Percentiles rank a stretch among this genome's conserved stretches.
Evolutionary conservation across 2,797 vertebrate species (phyloP).

Genomic region (Otus scops): DNA sequence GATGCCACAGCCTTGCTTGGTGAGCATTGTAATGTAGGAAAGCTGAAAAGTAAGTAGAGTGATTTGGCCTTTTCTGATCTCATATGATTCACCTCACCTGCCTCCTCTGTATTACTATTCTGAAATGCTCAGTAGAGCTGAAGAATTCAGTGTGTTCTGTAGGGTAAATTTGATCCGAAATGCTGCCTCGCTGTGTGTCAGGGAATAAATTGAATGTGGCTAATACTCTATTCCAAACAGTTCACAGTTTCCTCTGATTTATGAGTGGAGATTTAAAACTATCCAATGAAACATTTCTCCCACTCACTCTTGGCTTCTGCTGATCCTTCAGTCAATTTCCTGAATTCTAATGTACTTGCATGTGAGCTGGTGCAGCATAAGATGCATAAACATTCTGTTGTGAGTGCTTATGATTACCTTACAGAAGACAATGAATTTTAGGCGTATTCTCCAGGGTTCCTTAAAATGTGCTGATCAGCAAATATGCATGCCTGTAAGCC

Average conservation of each 20-base stretch:
- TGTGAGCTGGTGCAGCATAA: not conserved
- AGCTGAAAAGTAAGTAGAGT: not conserved
- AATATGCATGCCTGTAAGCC: not conserved
- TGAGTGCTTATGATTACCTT: not conserved
- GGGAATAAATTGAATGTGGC: not conserved
- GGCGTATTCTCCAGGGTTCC: not conserved
- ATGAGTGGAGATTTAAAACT: not conserved
- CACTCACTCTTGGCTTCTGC: not conserved
- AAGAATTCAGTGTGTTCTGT: not conserved
- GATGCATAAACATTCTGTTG: not conserved
- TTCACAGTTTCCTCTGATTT: not conserved
- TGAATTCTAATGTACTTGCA: not conserved
- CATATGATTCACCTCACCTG: not conserved
- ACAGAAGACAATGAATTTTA: not conserved
- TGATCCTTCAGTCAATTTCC: not conserved
- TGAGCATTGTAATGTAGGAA: not conserved
- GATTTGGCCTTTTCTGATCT: not conserved
- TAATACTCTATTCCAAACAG: not conserved
- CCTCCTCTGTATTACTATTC: not conserved
- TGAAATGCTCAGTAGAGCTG: not conserved
- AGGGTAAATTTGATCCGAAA: not conserved
- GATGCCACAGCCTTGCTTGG: not conserved
- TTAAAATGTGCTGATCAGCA: not conserved
- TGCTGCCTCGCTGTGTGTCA: not conserved
- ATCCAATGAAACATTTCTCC: not conserved